These are phyloP conservation scores for Pseudochirops corinnae DNA, from an alignment of 2,797 vertebrate genomes.

Conservation along the genomic window DNA sequence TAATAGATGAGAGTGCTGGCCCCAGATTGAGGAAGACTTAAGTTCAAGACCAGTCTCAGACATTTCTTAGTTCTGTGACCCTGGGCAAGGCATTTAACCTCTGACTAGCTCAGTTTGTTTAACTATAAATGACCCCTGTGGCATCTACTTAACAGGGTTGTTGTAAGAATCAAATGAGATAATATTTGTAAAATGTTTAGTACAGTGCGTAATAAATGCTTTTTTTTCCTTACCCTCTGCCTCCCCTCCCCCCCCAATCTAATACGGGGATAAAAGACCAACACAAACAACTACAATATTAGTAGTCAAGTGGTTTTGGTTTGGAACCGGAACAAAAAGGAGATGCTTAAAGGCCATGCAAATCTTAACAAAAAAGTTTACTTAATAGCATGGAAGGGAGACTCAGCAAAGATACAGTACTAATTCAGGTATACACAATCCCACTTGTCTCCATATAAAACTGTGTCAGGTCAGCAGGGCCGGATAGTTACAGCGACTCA, in stretches of 20 bases:
- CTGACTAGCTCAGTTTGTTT: not conserved
- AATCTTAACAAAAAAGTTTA: no score
- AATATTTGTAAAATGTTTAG: not conserved
- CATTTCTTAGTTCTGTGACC: not conserved
- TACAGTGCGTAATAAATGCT: not conserved
- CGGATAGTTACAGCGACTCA: no score
- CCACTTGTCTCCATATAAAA: no score
- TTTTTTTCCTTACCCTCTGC: not conserved
- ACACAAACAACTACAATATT: not conserved
- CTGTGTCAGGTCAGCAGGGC: no score
- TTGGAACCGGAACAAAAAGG: no score
- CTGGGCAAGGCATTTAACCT: no score
- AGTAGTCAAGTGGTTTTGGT: not conserved
- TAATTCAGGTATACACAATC: no score
- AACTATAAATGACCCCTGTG: not conserved
- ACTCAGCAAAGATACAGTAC: no score
- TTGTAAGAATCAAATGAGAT: not conserved
- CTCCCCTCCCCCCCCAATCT: not conserved
- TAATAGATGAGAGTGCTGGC: no score
- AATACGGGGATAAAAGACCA: not conserved
- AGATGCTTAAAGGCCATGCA: no score
- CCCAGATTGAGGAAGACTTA: not conserved
- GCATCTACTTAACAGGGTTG: not conserved
- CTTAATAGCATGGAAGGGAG: no score
- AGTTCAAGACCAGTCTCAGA: not conserved